phyloP scores from a whole-genome alignment of 2,113 vertebrate species.

The Cygnus atratus region DNA sequence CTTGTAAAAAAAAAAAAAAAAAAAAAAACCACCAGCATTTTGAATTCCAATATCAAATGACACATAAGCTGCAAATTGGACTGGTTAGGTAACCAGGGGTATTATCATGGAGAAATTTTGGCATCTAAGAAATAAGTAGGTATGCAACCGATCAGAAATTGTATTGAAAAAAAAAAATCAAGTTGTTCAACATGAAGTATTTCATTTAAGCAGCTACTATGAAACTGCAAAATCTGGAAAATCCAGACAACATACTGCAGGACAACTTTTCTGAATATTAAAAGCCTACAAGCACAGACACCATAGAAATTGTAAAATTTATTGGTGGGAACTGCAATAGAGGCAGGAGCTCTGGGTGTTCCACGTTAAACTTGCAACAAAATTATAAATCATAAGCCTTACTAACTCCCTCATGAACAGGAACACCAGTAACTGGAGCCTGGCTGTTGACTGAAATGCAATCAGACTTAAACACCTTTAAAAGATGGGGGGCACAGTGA shows the following conservation, averaged over 20 bases:
- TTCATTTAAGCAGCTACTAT: background rate
- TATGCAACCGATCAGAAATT: background rate
- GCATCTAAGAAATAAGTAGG: background rate
- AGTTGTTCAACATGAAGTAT: background rate
- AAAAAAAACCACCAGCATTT: background rate
- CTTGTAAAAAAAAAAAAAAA: background rate
- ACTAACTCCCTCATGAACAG: background rate
- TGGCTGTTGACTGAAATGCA: background rate
- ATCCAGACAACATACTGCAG: background rate
- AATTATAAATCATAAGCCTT: background rate
- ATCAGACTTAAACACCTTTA: background rate
- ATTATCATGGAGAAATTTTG: background rate
- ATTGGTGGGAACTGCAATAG: background rate
- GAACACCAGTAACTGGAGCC: background rate
- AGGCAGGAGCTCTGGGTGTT: background rate
- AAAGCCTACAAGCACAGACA: background rate
- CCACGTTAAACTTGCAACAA: background rate
- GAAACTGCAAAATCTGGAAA: background rate
- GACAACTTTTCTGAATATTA: background rate
- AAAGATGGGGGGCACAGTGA: background rate
- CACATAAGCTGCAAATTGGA: background rate
- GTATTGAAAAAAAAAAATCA: background rate
- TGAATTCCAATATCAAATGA: background rate
- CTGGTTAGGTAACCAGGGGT: background rate
- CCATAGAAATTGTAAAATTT: background rate